phyloP scores from a whole-genome alignment of 2,888 invertebrate genomes.

The Dione vanillae region DNA sequence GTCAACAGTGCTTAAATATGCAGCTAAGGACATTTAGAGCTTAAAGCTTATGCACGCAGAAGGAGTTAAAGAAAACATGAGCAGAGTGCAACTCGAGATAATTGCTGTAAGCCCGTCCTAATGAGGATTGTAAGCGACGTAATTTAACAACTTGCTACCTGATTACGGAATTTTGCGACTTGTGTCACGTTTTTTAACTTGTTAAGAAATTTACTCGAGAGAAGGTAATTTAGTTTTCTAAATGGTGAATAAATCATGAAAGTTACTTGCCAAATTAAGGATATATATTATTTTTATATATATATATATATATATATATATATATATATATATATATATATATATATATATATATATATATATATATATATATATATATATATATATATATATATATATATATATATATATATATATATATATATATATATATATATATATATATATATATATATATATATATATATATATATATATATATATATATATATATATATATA shows the following conservation, averaged over 20 bases:
- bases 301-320: no score
- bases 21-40: constrained; percentile 51
- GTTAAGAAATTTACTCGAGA: constrained; percentile 14
- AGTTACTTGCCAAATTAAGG: neutral
- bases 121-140: constrained; percentile 61
- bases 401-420: no score
- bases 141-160: constrained; percentile 51
- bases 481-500: no score
- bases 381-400: no score
- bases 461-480: no score
- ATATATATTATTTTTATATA: neutral
- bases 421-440: no score
- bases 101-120: constrained; percentile 74
- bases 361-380: no score
- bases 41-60: constrained; percentile 72
- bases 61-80: constrained; percentile 74
- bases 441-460: no score
- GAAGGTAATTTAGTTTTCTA: constrained; percentile 5
- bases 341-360: no score
- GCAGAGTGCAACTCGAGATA: constrained; percentile 73
- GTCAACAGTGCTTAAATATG: constrained; percentile 34
- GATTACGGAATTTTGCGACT: constrained; percentile 34
- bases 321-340: no score
- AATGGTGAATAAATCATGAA: neutral
- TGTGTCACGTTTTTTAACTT: constrained; percentile 24